Conservation (phyloP, 2,888 invertebrate genomes). For the Brachynemurus nebulosus region DNA sequence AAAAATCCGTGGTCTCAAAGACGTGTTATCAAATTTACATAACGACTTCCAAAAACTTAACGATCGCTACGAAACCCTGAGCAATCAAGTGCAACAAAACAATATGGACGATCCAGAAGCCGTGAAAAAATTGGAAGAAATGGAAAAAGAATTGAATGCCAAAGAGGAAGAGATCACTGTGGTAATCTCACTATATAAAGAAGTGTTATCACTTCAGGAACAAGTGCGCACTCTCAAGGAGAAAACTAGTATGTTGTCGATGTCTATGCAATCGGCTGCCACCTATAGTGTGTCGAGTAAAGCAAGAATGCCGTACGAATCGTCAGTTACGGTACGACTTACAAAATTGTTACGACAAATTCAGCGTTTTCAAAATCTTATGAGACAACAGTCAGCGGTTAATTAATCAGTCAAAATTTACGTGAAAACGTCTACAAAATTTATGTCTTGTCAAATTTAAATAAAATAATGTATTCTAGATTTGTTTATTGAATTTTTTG, state of each 20-base stretch:
- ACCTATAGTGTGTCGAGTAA: background rate
- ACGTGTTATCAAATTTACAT: slow-evolving; percentile 29
- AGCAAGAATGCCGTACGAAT: slow-evolving; percentile 16
- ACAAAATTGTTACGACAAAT: slow-evolving; percentile 30
- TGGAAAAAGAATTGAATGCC: slow-evolving; percentile 27
- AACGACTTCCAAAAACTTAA: slow-evolving; percentile 29
- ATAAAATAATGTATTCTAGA: too few relatives aligned
- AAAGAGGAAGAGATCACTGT: slow-evolving; percentile 32
- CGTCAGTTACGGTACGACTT: slow-evolving; percentile 27
- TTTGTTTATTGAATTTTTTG: too few relatives aligned
- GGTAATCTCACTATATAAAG: slow-evolving; percentile 31
- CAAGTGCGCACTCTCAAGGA: slow-evolving; percentile 22
- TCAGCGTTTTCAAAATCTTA: slow-evolving; percentile 26
- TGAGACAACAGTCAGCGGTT: background rate
- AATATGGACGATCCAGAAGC: slow-evolving; percentile 17
- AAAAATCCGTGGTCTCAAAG: slow-evolving; percentile 12
- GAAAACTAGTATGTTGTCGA: slow-evolving; percentile 1
- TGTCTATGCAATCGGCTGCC: background rate
- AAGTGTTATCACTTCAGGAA: slow-evolving; percentile 30
- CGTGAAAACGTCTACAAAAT: too few relatives aligned
- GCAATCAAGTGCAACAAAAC: slow-evolving; percentile 13
- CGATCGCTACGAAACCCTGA: slow-evolving; percentile 13
- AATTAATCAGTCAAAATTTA: too few relatives aligned
- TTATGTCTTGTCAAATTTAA: too few relatives aligned
- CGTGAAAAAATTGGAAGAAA: slow-evolving; percentile 25